Base-by-base conservation (phyloP, 2,797 vertebrate genomes). In the Mormyrus hasselquistii region DNA sequence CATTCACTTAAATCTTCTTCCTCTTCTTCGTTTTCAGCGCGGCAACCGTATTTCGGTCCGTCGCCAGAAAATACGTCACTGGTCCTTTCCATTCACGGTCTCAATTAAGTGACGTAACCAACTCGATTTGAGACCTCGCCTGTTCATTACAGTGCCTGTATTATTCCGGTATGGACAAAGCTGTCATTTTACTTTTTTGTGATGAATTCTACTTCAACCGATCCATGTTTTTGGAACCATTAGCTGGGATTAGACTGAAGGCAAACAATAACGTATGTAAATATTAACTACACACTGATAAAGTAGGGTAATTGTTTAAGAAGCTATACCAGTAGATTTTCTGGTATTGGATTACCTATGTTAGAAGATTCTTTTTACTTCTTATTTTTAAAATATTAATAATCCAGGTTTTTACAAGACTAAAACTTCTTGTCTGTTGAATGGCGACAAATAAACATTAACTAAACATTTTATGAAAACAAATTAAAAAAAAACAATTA, bases 61-160 rank as follows among this genome's bases (percentile, higher is more conserved):
- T 73, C 50, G 7, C 4, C 41, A 19, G 19, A 34, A 44, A 62
- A 87, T 47, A 65, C 86, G 55, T 65, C 86, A 87, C 3, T 6
- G 88, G 88, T 50, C 84, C 50, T 89, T 87, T 65, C 22, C 9
- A 19, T 44, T 25, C 49, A 50, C n/a, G 44, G 47, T 34, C 50
- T 34, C 84, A 10, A 25, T 41, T 16, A 14, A 89, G 49, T 89
- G 88, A 89, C 88, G 88, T 87, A 38, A 86, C 0, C 9, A 82
- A 1, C 41, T 47, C 16, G 41, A 82, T 19, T 41, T 41, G 16
- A 41, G 16, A 82, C 41, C 7, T 47, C 76, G 76, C 41, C 38
- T 85, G 83, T 47, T 85, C 5, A 16, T 29, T 34, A 16, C 8
- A 47, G 47, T 53, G 83, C 47, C 83, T 25, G 83, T 49, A 34